Evolutionary conservation across 1,140 invertebrate species (phyloP), one percentile per base, ranked within the genome.

Genomic region (Xylocopa sonorina): DNA sequence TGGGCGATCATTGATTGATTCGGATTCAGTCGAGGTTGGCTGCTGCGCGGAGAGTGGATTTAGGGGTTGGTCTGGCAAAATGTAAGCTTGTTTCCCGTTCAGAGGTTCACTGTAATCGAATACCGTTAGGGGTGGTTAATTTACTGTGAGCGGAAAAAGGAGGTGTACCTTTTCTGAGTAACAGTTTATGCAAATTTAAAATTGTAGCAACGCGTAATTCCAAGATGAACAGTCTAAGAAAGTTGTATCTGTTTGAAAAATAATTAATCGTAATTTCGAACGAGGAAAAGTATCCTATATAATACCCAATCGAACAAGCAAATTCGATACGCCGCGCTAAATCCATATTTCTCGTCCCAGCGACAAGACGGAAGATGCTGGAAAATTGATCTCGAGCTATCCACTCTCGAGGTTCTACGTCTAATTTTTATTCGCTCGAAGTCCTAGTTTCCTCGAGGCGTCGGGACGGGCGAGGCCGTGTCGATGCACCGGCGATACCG

Each of bases 341-440:
- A 9, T 57, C 18, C 55, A 5, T 6, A 7, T 9, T 5, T 12
- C 18, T 3, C 6, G 9, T 0, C 57, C 21, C 3, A 4, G 27
- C 1, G 7, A 58, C 3, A 34, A 62, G 4, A 62, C 21, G n/a
- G n/a, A 14, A 18, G 16, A 43, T 21, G 3, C 1, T 5, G 3
- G 48, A 73, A 55, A 76, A 75, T 57, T 68, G 7, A 75, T 75
- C 80, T 67, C 38, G 46, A 27, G 7, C 43, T 58, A 10, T 16
- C 50, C 46, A 63, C 32, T 21, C 63, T 21, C 63, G 60, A 14
- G 64, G 21, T 62, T 67, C 46, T 41, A 80, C 50, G 41, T 64
- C 12, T 63, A 82, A 82, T 81, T 82, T 81, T 80, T 43, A 29
- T 66, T 27, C 32, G 7, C 18, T 50, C n/a, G 63, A 72, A 53